phyloP scores from a whole-genome alignment of 2,113 vertebrate species.

The Misgurnus mizolepis region DNA sequence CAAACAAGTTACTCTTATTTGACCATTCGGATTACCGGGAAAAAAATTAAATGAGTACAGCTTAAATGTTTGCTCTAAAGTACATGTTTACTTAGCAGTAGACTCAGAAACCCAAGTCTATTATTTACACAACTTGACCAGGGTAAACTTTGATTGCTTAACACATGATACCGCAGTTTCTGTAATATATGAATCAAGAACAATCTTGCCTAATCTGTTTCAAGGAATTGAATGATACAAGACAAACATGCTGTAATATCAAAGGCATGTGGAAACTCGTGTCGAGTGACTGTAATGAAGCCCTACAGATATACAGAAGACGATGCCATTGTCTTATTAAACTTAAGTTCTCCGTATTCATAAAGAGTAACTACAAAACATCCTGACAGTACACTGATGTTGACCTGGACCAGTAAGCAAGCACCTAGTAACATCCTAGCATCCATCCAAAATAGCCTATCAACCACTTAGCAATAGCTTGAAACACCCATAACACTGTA shows the following conservation, averaged over 20 bases:
- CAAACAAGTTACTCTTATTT: too few species aligned
- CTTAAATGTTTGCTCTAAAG: slow-evolving; percentile 3
- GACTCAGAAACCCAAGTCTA: not conserved
- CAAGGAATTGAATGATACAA: not conserved
- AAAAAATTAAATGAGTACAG: too few species aligned
- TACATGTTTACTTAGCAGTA: slow-evolving; percentile 29
- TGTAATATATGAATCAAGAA: not conserved
- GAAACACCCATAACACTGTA: not conserved
- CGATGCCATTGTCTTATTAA: too few species aligned
- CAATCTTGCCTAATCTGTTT: not conserved
- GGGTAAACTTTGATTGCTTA: slow-evolving; percentile 13
- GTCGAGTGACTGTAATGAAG: too few species aligned
- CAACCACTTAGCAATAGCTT: not conserved
- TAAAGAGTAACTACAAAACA: too few species aligned
- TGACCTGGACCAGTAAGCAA: not conserved
- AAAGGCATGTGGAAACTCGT: not conserved
- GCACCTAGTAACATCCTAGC: not conserved
- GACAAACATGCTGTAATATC: not conserved
- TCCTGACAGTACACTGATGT: not conserved
- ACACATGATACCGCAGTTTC: not conserved
- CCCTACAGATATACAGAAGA: not conserved
- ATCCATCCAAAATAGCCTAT: not conserved
- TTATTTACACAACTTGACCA: slow-evolving; percentile 37
- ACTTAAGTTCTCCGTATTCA: too few species aligned
- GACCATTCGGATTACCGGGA: too few species aligned